Conservation (phyloP, 2,888 invertebrate species). For the Tinea semifulvella region DNA sequence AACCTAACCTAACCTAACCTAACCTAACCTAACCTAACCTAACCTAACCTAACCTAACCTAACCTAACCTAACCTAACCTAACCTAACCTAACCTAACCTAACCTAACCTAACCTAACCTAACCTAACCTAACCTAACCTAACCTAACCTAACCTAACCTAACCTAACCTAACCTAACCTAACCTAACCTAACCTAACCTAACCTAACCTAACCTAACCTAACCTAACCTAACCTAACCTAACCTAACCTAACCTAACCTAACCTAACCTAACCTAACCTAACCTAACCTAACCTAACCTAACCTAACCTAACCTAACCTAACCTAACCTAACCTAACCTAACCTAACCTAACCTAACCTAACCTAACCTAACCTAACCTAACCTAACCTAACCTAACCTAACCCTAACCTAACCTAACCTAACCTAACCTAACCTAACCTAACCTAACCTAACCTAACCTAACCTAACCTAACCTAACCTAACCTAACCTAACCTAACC, state of each 20-base stretch:
- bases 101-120: slow-evolving; percentile 10
- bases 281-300: no score
- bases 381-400: slow-evolving; percentile 15
- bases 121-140: slow-evolving; percentile 10
- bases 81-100: slow-evolving; percentile 10
- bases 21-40: slow-evolving; percentile 8
- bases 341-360: slow-evolving; percentile 14
- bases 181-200: slow-evolving; percentile 9
- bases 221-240: slow-evolving; percentile 10
- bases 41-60: slow-evolving; percentile 10
- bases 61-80: slow-evolving; percentile 10
- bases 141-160: slow-evolving; percentile 10
- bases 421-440: slow-evolving; percentile 15
- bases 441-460: slow-evolving; percentile 15
- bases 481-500: slow-evolving; percentile 17
- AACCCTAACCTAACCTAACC: slow-evolving; percentile 16
- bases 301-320: slow-evolving; percentile 16
- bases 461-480: slow-evolving; percentile 16
- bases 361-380: slow-evolving; percentile 15
- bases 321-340: slow-evolving; percentile 13
- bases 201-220: slow-evolving; percentile 10
- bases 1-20: no score
- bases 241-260: slow-evolving; percentile 9
- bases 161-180: slow-evolving; percentile 8
- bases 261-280: slow-evolving; percentile 15